Base-by-base conservation (phyloP, 2,113 vertebrate species). In the Passerina amoena region DNA sequence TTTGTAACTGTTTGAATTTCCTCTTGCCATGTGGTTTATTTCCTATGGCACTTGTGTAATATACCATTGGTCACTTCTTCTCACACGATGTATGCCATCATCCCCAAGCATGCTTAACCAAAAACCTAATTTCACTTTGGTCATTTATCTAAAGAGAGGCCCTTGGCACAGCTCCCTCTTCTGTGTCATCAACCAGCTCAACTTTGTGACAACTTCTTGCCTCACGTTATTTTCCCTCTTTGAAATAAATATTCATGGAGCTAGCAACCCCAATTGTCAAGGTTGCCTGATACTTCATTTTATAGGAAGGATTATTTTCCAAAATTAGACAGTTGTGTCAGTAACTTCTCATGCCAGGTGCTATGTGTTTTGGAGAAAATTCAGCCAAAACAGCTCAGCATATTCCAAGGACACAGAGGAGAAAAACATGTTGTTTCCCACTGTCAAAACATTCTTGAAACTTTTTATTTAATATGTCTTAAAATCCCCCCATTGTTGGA, bases 381-480 rank as follows among this genome's bases (percentile, higher is more conserved):
- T 95, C 81, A 91, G 89, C 64, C 94, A 65, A 82, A 96, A 85
- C 65, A 95, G 40, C 53, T 89, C 78, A 38, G 78, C 28, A 7
- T 94, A 68, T 94, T 96, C 84, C 78, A 82, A 89, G 77, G 73
- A 92, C 35, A 73, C 10, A 54, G 64, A 48, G 31, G 76, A 88
- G 86, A 79, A 96, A 95, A 95, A 78, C 77, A 72, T 82, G 66
- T 94, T 96, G 88, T 88, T 95, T 94, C 83, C 84, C 70, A 57
- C 73, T 89, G 83, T 96, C 86, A 92, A 92, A 97, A 96, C 81
- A 94, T 94, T 95, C 69, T 80, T 94, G 77, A 95, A 92, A 82
- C 40, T 28, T 94, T 91, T 88, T 92, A 37, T 95, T 91, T 95
- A 94, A 47, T 92, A 69, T 63, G 9, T 51, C 64, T 88, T 88